Base-by-base conservation (phyloP, 2,888 invertebrate species). In the Idaea dimidiata region DNA sequence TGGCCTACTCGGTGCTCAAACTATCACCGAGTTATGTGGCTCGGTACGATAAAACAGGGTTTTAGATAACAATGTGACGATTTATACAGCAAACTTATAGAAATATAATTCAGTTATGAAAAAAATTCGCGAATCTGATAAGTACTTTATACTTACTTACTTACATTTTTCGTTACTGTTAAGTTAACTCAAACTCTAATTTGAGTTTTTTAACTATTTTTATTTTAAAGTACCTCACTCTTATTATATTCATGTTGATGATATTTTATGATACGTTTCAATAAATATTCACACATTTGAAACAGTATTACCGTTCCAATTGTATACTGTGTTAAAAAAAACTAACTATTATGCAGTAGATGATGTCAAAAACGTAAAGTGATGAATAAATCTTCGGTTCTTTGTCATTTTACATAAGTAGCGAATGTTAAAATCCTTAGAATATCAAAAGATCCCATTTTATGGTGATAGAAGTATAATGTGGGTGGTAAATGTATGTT, bases 401-500 rank as follows among this genome's bases (percentile, higher is more conserved):
- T 75, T 73, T 71, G 75, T 72, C 74, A 72, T 73, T 77, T 72
- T 77, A 83, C 80, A 85, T 83, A 76, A 74, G 63, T 71, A 67
- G 71, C 78, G 80, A 79, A 80, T 82, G 81, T 80, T 79, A 83
- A 86, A 87, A 88, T 89, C 89, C 87, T 76, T 75, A 66, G 81
- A 80, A 84, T 82, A 84, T 80, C 78, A 81, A 78, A 74, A 87
- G 88, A 88, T 89, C 71, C 72, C 54, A 69, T 84, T 89, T 91
- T 88, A 91, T 89, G 78, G 84, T 84, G 72, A 73, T 66, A 69
- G 69, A 76, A 70, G 89, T 77, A 89, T 90, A 90, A 90, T 89
- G 82, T 81, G 67, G 65, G 64, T 64, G 62, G 67, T 70, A 83
- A 83, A 83, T 81, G 76, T 77, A 72, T 72, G 66, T 70, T 65